Conservation (phyloP, 2,797 vertebrate species). For the Glossophaga mutica region DNA sequence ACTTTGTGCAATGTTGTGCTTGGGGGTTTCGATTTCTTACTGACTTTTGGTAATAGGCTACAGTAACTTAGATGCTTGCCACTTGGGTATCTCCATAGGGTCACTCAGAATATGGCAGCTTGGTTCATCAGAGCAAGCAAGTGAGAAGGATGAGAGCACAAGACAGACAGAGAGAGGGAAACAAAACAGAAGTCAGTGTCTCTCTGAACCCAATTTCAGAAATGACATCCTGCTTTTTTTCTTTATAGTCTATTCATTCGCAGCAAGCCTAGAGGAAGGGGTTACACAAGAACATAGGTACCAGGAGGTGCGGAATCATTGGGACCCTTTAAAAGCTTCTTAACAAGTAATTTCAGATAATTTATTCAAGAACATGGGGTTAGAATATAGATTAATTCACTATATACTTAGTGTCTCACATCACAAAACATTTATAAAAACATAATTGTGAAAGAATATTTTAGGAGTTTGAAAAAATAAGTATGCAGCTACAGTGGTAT, state of each 20-base stretch:
- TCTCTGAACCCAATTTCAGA: neutral
- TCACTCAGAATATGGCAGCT: neutral
- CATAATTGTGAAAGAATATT: neutral
- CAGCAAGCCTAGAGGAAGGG: neutral
- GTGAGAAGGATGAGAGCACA: neutral
- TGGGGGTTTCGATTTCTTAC: neutral
- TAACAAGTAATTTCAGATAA: neutral
- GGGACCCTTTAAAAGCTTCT: neutral
- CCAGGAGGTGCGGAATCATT: neutral
- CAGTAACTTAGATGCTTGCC: neutral
- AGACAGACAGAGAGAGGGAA: neutral
- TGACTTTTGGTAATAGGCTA: neutral
- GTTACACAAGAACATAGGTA: neutral
- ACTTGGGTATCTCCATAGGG: neutral
- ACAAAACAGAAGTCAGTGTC: neutral
- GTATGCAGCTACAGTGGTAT: neutral
- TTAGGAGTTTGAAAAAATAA: neutral
- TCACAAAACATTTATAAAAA: neutral
- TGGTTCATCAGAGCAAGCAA: neutral
- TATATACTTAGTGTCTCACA: neutral
- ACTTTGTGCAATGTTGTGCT: neutral
- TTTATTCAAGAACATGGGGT: neutral
- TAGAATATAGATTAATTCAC: neutral
- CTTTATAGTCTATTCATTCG: neutral
- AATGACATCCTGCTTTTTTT: neutral